phyloP scores from a whole-genome alignment of 2,888 invertebrate species.

The Allolobophora icterica region DNA sequence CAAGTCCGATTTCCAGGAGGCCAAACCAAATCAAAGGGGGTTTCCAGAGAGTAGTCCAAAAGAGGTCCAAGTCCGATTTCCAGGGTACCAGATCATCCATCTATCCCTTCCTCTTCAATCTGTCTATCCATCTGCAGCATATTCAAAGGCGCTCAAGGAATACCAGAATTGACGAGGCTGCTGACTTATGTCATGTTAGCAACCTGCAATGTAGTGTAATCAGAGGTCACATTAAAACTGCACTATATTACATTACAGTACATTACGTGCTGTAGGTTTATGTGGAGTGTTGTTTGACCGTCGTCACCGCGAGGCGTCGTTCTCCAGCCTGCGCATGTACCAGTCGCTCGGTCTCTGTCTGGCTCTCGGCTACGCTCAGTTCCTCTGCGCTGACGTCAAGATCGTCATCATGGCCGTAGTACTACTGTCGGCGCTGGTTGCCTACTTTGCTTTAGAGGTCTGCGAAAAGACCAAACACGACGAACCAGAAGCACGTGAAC shows the following conservation, averaged over 20 bases:
- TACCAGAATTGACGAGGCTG: not conserved
- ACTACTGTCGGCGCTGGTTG: constrained; percentile 5
- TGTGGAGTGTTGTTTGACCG: constrained; percentile 55
- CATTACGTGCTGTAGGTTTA: constrained; percentile 52
- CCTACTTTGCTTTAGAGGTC: constrained; percentile 2
- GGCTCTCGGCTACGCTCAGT: constrained; percentile 54
- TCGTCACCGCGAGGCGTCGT: constrained; percentile 57
- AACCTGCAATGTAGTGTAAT: not conserved
- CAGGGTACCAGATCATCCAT: no score
- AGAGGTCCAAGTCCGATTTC: no score
- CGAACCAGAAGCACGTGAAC: constrained; percentile 20
- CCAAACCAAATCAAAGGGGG: no score
- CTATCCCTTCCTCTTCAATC: no score
- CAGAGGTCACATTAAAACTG: no score
- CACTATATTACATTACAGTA: not conserved
- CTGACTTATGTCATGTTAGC: not conserved
- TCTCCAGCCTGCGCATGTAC: constrained; percentile 56
- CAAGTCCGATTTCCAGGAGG: no score
- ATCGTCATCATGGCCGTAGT: constrained; percentile 45
- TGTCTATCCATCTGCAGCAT: no score
- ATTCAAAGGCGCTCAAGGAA: not conserved
- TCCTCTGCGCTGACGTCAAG: constrained; percentile 55
- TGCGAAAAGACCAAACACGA: not conserved
- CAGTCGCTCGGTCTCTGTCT: constrained; percentile 57
- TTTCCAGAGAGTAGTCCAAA: no score